These are phyloP conservation scores for Passer domesticus DNA, from an alignment of 2,113 vertebrate genomes.

Conservation along the genomic window DNA sequence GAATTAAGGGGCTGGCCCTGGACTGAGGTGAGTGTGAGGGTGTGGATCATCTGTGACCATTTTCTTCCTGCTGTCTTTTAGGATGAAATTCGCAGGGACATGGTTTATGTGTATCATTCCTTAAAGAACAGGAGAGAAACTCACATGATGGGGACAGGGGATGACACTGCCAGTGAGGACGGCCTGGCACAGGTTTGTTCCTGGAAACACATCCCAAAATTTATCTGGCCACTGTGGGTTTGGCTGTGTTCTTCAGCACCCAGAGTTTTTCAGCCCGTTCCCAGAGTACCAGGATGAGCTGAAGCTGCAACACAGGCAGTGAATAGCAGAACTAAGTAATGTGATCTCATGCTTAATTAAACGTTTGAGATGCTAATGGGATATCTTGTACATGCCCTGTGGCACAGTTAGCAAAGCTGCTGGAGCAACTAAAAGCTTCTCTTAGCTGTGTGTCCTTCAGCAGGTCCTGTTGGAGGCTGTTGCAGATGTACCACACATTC, in stretches of 20 bases:
- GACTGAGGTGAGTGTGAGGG: neutral
- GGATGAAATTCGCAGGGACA: constrained; percentile 77
- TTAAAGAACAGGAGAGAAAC: constrained; percentile 83
- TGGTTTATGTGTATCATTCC: constrained; percentile 86
- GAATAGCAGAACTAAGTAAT: neutral
- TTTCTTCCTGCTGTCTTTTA: constrained; percentile 16
- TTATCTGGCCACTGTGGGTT: fast-evolving
- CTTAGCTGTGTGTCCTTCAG: neutral
- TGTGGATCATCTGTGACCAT: neutral
- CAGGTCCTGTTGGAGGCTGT: neutral
- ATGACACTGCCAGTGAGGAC: neutral
- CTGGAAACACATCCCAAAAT: neutral
- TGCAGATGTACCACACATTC: fast-evolving
- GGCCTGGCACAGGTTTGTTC: constrained; percentile 65
- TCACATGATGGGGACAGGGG: constrained; percentile 88
- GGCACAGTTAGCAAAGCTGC: neutral
- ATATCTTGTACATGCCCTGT: fast-evolving
- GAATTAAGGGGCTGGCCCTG: neutral
- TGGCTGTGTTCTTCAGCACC: neutral
- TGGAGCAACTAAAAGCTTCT: neutral
- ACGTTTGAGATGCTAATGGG: neutral
- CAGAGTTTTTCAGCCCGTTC: neutral
- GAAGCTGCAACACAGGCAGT: neutral
- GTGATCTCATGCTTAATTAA: neutral
- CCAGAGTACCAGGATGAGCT: neutral